Evolutionary conservation across 2,797 vertebrate species (phyloP).

Genomic region (Mareca strepera): DNA sequence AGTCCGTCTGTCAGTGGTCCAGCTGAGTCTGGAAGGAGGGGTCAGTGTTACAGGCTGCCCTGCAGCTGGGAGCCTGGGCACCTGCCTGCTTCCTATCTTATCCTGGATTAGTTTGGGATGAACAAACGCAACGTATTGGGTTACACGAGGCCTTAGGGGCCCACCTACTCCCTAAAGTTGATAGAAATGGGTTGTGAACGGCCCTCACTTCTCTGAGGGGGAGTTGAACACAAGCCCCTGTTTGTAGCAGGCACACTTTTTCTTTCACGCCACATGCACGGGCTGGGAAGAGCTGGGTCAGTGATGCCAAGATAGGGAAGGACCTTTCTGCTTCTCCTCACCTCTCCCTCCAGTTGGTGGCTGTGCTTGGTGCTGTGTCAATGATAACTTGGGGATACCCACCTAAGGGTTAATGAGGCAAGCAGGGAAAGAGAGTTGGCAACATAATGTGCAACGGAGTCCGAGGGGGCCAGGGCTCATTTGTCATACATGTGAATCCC

Average conservation of each 20-base stretch:
- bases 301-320: background rate
- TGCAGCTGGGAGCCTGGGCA: background rate
- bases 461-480: background rate
- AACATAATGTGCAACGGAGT: background rate
- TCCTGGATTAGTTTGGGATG: background rate
- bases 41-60: background rate
- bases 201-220: background rate
- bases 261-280: fast-evolving
- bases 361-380: background rate
- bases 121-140: background rate
- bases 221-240: background rate
- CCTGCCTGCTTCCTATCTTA: background rate
- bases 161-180: background rate
- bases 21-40: background rate
- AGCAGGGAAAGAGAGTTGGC: background rate
- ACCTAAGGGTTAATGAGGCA: background rate
- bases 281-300: background rate
- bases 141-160: background rate
- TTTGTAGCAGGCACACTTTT: background rate
- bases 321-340: background rate
- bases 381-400: background rate
- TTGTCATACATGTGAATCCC: conserved; percentile 9
- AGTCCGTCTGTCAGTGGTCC: background rate
- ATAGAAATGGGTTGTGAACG: background rate
- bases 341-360: fast-evolving